Evolutionary conservation across 2,888 invertebrate species (phyloP), one percentile per base, ranked within the genome.

Genomic region (Strigamia transsilvanica): DNA sequence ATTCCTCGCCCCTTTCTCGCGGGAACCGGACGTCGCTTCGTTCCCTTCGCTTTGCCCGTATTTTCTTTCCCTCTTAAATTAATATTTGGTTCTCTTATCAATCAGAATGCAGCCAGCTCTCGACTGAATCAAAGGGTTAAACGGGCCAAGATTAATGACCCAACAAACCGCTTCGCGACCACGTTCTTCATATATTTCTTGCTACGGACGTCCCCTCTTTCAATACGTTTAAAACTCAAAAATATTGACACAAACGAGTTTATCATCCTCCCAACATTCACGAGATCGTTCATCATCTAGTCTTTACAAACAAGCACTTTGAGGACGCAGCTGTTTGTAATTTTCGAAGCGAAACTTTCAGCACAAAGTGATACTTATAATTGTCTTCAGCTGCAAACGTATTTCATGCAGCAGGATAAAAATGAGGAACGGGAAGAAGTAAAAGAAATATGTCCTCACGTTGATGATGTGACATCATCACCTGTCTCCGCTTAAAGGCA

Each of bases 21-120:
- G 61, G 61, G 61, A 66, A 66, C 61, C 21, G 61, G 61, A 18
- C 61, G 61, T 66, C 18, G 61, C n/a, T 23, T 66, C 61, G 18
- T 66, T 66, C 61, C 23, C 61, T 21, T 66, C 61, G 4, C 23
- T 66, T 66, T 66, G 1, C 46, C 46, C 46, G 12, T 21, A 23
- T 66, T 66, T 66, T 66, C 51, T 23, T 23, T 18, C 21, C 12
- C 61, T 66, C 61, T 66, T 38, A 78, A 78, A 78, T 78, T 78
- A 78, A 78, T 78, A 78, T 78, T 78, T 78, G 78, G 41, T 41
- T 78, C 78, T 41, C 78, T 78, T 78, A 78, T 78, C 78, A 78
- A 78, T 78, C 78, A 78, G n/a, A 41, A 78, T 78, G 78, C 78
- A 78, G 78, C 34, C 34, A 34, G 34, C n/a, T 10, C 21, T n/a